Base-by-base conservation (phyloP, 2,113 vertebrate genomes). In the Perognathus longimembris region DNA sequence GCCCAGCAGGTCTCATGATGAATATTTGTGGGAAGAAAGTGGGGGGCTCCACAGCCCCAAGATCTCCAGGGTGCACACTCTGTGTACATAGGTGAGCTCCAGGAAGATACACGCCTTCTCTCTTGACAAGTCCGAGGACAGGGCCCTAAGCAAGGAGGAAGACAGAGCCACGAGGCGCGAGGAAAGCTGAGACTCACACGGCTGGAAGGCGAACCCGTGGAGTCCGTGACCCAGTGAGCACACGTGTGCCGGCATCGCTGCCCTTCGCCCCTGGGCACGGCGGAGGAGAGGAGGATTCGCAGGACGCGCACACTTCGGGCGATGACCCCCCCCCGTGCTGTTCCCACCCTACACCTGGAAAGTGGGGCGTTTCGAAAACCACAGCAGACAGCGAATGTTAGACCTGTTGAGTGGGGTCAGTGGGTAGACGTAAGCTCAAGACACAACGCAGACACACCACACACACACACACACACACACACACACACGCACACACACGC, bases 381-480 rank as follows among this genome's bases (percentile, higher is more conserved):
- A 45, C 69, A 36, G n/a, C 76, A 45, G 0, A 0, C 45, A 32
- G 57, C 0, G 1, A 14, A 34, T 59, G 78, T 73, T 78, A 64
- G 94, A 34, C 70, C 94, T 79, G 83, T 40, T 85, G 40, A 66
- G 1, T 3, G 5, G 42, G 54, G 75, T 26, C 71, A 57, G 79
- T 0, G 0, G 42, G n/a, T 8, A 0, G 75, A 59, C 20, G 0
- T 6, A 6, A 14, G 15, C 80, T 54, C 0, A 0, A 21, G n/a
- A n/a, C 66, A 57, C 83, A 32, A 1, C 14, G n/a, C 80, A 17
- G 45, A 64, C 79, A 8, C 15, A 64, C 70, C 42, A 8, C 10
- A n/a, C n/a, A n/a, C n/a, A n/a, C n/a, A n/a, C n/a, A n/a, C n/a
- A n/a, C n/a, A n/a, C n/a, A n/a, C n/a, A n/a, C n/a, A n/a, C n/a